Base-by-base conservation (phyloP, 1,140 invertebrate genomes). In the Drosophila azteca region DNA sequence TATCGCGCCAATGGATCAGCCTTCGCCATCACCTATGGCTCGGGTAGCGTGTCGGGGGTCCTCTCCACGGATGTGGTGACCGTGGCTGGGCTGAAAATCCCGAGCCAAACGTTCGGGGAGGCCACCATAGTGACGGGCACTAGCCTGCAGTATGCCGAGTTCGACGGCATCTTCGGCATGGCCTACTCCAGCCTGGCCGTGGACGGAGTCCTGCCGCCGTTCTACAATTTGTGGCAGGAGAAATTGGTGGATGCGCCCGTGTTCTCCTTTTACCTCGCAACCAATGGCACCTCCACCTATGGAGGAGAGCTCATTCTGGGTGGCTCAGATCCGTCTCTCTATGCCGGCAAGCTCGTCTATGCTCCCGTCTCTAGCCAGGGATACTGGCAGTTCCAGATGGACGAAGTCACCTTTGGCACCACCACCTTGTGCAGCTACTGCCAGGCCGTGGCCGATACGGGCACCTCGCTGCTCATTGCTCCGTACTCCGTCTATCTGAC, bases 351-450 rank as follows among this genome's bases (percentile, higher is more conserved):
- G 64, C 96, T 99, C 88, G 97, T 96, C 13, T 99, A 98, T 92
- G 93, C 97, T 44, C 94, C 95, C 45, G 96, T 99, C 0, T 94
- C 95, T 71, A 93, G 94, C 54, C 94, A 97, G 93, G 96, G 95
- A 31, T 99, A 99, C 92, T 99, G 99, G 99, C 97, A 99, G 93
- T 99, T 99, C 92, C 94, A 93, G 79, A 96, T 99, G 95, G 97
- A 98, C 80, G 93, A 93, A 26, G 90, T 97, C n/a, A 65, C 71
- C 48, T 92, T 97, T 57, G 93, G 92, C 26, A 92, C 92, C 0
- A 88, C 93, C 22, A 64, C 73, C 1, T 94, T 96, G 91, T 31
- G 90, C 92, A 74, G 1, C 0, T 13, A 13, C 3, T 95, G 94
- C 76, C 85, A 93, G 80, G 95, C 95, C 22, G 96, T 96, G 79